phyloP scores from a whole-genome alignment of 2,888 invertebrate genomes.

The Caradrina clavipalpis region DNA sequence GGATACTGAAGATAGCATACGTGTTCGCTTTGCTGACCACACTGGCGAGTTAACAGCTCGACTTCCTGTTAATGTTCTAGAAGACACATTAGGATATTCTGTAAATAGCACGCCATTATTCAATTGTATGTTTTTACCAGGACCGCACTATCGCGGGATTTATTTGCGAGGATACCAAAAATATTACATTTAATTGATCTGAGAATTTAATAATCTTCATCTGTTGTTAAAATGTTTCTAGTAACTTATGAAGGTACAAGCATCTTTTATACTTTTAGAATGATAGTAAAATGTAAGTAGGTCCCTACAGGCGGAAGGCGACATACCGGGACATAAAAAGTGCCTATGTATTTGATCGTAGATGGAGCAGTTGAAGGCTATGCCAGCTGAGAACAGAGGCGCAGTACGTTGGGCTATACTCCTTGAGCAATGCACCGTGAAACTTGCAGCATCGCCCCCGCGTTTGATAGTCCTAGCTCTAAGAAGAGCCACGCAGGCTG shows the following conservation, averaged over 20 bases:
- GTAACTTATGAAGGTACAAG: no score
- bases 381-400: constrained; percentile 88
- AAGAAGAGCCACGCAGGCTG: constrained; percentile 80
- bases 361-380: constrained; percentile 88
- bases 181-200: neutral
- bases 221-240: no score
- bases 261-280: neutral
- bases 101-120: constrained; percentile 75
- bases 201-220: neutral
- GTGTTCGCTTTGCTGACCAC: constrained; percentile 92
- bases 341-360: constrained; percentile 63
- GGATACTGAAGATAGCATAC: constrained; percentile 87
- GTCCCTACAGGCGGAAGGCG: no score
- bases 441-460: constrained; percentile 84
- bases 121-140: neutral
- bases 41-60: constrained; percentile 92
- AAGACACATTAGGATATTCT: constrained; percentile 90
- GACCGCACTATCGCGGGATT: neutral
- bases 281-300: neutral
- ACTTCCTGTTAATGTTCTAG: constrained; percentile 91
- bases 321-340: neutral
- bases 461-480: constrained; percentile 79
- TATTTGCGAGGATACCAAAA: no score
- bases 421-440: constrained; percentile 92
- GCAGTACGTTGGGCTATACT: constrained; percentile 92